Conservation (phyloP, 1,140 invertebrate genomes). For the Drosophila pandora region DNA sequence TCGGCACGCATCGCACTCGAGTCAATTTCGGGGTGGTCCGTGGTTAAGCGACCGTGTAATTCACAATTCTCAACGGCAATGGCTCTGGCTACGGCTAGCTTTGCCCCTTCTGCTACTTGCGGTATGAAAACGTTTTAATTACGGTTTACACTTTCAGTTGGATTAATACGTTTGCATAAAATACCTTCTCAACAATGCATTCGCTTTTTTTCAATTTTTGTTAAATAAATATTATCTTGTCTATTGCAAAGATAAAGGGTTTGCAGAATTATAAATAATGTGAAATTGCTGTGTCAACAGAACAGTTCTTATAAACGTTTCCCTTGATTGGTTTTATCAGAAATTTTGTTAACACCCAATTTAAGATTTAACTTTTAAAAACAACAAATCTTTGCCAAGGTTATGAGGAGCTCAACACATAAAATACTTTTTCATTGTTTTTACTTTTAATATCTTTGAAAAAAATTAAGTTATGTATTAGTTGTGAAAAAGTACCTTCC, state of each 20-base stretch:
- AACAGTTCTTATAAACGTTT: too few species aligned
- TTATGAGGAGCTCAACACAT: too few species aligned
- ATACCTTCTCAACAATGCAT: neutral
- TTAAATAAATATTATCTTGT: neutral
- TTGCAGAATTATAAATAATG: neutral
- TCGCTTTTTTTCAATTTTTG: neutral
- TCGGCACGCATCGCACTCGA: constrained; percentile 53
- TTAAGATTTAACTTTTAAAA: too few species aligned
- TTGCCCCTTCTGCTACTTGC: constrained; percentile 24
- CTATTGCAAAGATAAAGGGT: neutral
- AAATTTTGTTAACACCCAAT: too few species aligned
- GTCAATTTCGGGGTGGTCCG: constrained; percentile 63
- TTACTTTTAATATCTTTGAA: too few species aligned
- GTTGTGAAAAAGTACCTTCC: too few species aligned
- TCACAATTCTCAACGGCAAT: constrained; percentile 66
- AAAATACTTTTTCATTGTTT: too few species aligned
- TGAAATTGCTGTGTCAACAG: too few species aligned
- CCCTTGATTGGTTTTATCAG: too few species aligned
- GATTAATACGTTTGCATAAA: constrained; percentile 19
- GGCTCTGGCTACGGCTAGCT: constrained; percentile 16
- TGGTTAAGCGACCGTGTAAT: constrained; percentile 80
- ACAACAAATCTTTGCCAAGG: too few species aligned
- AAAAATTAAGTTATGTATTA: too few species aligned
- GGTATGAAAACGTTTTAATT: constrained; percentile 68
- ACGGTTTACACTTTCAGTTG: constrained; percentile 60